Percentiles rank a stretch among this genome's conserved stretches.
Evolutionary conservation across 2,797 vertebrate species (phyloP).

Genomic region (Malacoraja senta): DNA sequence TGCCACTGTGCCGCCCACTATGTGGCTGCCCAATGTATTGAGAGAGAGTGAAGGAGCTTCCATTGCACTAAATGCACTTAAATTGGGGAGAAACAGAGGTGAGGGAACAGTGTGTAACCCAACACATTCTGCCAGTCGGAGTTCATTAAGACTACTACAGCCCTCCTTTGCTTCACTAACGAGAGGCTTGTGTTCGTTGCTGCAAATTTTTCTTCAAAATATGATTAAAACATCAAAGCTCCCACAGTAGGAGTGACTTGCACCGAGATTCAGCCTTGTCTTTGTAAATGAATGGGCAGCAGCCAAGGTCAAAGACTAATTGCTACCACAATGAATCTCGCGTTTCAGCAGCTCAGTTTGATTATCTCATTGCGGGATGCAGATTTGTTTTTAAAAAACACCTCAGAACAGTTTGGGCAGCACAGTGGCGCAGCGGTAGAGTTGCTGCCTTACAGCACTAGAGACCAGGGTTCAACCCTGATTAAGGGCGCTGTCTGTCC

Average conservation of each 20-base stretch:
- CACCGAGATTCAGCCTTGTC: not conserved
- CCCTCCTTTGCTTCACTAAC: not conserved
- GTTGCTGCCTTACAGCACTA: no score
- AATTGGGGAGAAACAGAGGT: not conserved
- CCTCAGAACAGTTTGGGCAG: not conserved
- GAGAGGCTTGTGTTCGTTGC: not conserved
- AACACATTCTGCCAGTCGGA: not conserved
- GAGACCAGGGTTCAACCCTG: no score
- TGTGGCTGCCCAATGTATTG: no score
- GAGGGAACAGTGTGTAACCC: not conserved
- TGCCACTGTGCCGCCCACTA: no score
- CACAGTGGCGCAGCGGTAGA: no score
- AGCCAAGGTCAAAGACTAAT: constrained; percentile 15
- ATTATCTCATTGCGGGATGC: not conserved
- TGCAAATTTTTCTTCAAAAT: not conserved
- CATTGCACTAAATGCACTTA: not conserved
- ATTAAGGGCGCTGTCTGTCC: no score
- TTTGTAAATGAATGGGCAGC: not conserved
- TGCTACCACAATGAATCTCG: not conserved
- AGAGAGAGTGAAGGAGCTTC: no score
- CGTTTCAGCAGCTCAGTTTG: not conserved
- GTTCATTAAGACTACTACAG: not conserved
- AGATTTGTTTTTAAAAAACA: not conserved
- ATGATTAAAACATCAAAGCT: not conserved
- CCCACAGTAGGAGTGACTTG: not conserved